Base-by-base conservation (phyloP, 1,140 invertebrate genomes). In the Rhizoglyphus robini region DNA sequence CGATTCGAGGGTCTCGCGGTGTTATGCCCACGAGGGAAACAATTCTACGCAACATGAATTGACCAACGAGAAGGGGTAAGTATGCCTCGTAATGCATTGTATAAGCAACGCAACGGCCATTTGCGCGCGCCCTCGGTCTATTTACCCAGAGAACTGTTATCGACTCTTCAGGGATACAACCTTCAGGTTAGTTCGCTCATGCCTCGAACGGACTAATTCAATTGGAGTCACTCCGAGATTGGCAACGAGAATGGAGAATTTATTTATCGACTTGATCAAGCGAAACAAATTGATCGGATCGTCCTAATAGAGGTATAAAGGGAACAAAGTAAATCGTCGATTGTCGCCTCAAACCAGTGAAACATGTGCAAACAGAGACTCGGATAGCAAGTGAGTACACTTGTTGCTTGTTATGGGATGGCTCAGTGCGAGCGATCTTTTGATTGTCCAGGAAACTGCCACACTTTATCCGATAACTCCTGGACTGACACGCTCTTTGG, bases 1-100 rank as follows among this genome's bases (percentile, higher is more conserved):
- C n/a, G 85, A 84, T 41, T 80, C 85, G 34, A 81, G 81, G 66
- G 80, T 87, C 48, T 82, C 84, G 0, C 83, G 86, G 67, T 88
- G 86, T 71, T 73, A 82, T 1, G 86, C 85, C 0, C 82, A 86
- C 69, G 86, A 88, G 69, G 85, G 86, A 5, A 73, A 85, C 0
- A 83, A 83, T 4, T 83, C 85, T 67, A 80, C 82, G 0, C 83
- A 82, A 5, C 84, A 86, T 72, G 81, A 81, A 65, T 75, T 87
- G 15, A 74, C 85, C 1, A 84, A 86, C 70, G 81, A 83, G 62
- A 77, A 80, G 20, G 85, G 85, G 70, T 71, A 69, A 65, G 51
- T 30, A 8, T 65, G 13, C 20, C 27, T 11, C 36, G 18, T 41
- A 8, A 18, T 11, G 8, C 36, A 41, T 41, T 41, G 36, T 11